Conservation (phyloP, 2,113 vertebrate genomes). For the Phalacrocorax carbo region DNA sequence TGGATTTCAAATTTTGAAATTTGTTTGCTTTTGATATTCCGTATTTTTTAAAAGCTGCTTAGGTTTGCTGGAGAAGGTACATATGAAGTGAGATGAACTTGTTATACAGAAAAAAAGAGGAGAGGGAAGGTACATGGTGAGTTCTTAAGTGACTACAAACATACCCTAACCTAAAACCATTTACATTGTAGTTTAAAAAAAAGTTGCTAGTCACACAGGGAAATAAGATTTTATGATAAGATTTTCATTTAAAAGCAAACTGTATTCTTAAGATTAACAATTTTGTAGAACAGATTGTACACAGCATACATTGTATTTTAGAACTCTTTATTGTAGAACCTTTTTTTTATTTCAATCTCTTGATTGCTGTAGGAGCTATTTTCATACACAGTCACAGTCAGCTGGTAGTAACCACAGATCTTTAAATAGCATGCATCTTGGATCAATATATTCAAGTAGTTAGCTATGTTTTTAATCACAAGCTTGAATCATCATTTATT, state of each 20-base stretch:
- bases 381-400: background rate
- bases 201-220: background rate
- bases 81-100: background rate
- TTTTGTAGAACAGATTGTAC: background rate
- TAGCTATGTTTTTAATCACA: background rate
- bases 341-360: background rate
- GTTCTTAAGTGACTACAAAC: background rate
- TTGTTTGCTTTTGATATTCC: background rate
- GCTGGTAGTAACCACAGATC: background rate
- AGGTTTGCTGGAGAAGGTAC: background rate
- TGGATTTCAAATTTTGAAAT: background rate
- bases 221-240: background rate
- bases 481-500: background rate
- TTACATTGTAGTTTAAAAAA: background rate
- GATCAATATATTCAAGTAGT: background rate
- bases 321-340: background rate
- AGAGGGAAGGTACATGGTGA: background rate
- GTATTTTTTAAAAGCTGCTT: background rate
- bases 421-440: background rate
- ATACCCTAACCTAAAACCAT: background rate
- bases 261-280: background rate
- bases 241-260: background rate
- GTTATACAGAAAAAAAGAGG: background rate
- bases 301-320: background rate
- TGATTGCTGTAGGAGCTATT: background rate